Conservation (phyloP, 2,888 invertebrate genomes). For the Trichopria drosophilae region DNA sequence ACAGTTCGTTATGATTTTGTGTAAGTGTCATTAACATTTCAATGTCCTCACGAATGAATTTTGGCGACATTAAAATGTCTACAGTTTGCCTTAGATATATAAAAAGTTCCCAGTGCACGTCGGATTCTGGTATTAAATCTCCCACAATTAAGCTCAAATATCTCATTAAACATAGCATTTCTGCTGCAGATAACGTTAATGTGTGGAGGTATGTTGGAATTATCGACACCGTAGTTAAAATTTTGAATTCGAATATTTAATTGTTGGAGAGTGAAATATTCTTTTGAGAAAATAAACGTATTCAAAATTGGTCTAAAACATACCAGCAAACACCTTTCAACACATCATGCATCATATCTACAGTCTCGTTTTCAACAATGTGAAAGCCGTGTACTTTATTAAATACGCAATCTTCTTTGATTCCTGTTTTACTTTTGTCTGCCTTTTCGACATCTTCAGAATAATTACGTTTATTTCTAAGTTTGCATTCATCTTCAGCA, state of each 20-base stretch:
- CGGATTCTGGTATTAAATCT: slow-evolving; percentile 1
- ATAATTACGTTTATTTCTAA: slow-evolving; percentile 4
- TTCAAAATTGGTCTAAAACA: slow-evolving; percentile 10
- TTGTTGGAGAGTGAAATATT: slow-evolving; percentile 13
- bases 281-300: slow-evolving; percentile 14
- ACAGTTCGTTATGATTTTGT: slow-evolving; percentile 2
- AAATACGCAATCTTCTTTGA: slow-evolving; percentile 15
- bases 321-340: slow-evolving; percentile 17
- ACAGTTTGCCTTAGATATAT: slow-evolving; percentile 4
- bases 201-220: slow-evolving; percentile 8
- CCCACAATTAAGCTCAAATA: too few species aligned
- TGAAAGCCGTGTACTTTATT: slow-evolving; percentile 16
- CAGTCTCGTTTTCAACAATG: slow-evolving; percentile 2
- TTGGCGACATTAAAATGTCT: slow-evolving; percentile 6
- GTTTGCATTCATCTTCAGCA: slow-evolving; percentile 8
- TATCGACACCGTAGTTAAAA: slow-evolving; percentile 9
- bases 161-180: too few species aligned
- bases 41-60: slow-evolving; percentile 1
- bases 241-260: slow-evolving; percentile 13
- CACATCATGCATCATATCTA: slow-evolving; percentile 25
- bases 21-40: slow-evolving; percentile 5
- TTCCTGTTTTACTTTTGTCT: slow-evolving; percentile 2
- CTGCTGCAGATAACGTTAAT: slow-evolving; percentile 3
- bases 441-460: slow-evolving; percentile 1
- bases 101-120: slow-evolving; percentile 4